phyloP scores from a whole-genome alignment of 2,888 invertebrate species.

The Nemurella pictetii region DNA sequence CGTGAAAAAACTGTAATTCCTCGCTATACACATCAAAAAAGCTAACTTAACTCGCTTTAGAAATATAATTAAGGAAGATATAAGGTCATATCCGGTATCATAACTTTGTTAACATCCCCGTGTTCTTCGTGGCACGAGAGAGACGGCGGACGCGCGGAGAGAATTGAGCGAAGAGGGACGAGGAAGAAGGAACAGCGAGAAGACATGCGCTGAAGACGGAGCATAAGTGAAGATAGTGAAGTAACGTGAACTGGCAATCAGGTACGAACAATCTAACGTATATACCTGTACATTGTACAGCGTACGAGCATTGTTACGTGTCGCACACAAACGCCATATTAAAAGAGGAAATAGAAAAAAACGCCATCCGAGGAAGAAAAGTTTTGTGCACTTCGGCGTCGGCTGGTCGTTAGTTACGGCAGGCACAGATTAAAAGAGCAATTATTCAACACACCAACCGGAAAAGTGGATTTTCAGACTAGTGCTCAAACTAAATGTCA shows the following conservation, averaged over 20 bases:
- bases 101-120: background rate
- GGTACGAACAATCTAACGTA: background rate
- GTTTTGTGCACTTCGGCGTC: background rate
- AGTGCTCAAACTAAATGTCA: background rate
- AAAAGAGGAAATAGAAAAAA: background rate
- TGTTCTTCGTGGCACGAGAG: background rate
- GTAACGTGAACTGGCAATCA: background rate
- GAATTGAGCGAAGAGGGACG: background rate
- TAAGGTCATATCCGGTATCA: background rate
- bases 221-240: background rate
- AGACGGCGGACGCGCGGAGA: too few relatives aligned
- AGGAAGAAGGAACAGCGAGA: background rate
- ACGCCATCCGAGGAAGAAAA: too few relatives aligned
- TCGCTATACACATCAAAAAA: background rate
- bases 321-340: background rate
- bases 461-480: background rate
- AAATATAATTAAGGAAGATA: background rate
- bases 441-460: background rate
- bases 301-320: background rate
- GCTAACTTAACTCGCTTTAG: background rate
- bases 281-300: background rate
- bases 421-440: background rate
- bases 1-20: background rate
- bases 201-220: background rate
- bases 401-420: background rate